Percentiles rank a stretch among this genome's conserved stretches.
These are phyloP conservation scores for Leptopilina boulardi DNA, from an alignment of 1,140 invertebrate species.

Conservation along the genomic window DNA sequence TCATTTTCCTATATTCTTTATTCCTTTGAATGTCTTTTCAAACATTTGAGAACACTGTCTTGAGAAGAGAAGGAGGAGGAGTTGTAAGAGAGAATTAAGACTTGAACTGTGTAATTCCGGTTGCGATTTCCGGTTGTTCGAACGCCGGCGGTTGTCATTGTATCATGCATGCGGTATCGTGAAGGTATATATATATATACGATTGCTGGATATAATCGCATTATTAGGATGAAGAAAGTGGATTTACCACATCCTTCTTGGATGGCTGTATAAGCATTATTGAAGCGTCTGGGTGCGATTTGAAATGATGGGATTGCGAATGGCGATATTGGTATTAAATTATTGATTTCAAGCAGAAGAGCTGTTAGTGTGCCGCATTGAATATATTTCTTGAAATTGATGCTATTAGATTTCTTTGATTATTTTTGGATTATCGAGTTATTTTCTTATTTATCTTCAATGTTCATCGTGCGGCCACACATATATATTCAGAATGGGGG, in stretches of 20 bases:
- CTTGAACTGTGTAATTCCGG: constrained; percentile 3
- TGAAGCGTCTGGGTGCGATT: constrained; percentile 22
- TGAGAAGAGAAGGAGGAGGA: neutral
- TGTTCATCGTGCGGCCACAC: neutral
- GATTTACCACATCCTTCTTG: constrained; percentile 23
- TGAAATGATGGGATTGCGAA: constrained; percentile 18
- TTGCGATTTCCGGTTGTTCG: constrained; percentile 9
- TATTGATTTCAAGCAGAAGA: neutral
- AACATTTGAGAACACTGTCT: neutral
- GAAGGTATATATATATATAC: neutral
- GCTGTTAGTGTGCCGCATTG: neutral
- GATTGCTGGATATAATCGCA: neutral
- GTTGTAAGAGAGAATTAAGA: constrained; percentile 38
- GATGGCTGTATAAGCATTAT: neutral
- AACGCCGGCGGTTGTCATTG: neutral
- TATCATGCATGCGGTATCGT: constrained; percentile 5
- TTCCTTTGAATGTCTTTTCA: neutral
- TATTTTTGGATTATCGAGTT: constrained; percentile 6
- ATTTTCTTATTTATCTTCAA: constrained; percentile 22
- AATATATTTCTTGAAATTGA: constrained; percentile 13
- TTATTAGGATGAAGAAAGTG: constrained; percentile 31
- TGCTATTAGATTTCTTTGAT: constrained; percentile 1
- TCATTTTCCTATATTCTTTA: neutral
- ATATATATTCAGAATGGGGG: neutral
- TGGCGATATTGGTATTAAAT: constrained; percentile 28